Conservation (phyloP, 2,797 vertebrate species). For the Vireo griseus region DNA sequence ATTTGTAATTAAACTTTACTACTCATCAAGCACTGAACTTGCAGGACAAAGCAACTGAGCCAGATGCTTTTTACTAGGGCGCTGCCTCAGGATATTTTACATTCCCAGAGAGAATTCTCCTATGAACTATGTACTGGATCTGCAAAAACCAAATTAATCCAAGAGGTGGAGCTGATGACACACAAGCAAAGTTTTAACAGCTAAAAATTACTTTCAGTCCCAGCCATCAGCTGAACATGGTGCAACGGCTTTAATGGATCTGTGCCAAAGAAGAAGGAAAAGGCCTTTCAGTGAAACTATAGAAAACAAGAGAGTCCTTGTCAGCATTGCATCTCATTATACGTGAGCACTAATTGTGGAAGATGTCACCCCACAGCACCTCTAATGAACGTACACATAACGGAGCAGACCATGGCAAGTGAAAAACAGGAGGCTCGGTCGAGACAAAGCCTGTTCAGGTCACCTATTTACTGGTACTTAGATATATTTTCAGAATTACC, state of each 20-base stretch:
- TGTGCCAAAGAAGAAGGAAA: not conserved
- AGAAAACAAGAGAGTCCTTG: slow-evolving; percentile 39
- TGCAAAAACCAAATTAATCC: not conserved
- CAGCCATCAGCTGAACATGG: not conserved
- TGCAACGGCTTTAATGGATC: not conserved
- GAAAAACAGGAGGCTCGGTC: not conserved
- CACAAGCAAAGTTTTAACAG: not conserved
- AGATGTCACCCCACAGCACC: not conserved
- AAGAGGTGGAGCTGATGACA: slow-evolving; percentile 32
- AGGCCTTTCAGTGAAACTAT: not conserved
- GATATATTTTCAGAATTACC: not conserved
- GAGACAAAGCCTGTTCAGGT: not conserved
- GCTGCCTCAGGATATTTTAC: not conserved
- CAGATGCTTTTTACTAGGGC: not conserved
- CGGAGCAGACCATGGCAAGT: not conserved
- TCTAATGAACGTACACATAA: not conserved
- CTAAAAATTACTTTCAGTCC: not conserved
- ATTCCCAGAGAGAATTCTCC: not conserved
- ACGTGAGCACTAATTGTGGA: not conserved
- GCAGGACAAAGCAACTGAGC: not conserved
- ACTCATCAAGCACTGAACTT: not conserved
- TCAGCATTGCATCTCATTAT: slow-evolving; percentile 22
- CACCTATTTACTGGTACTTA: not conserved
- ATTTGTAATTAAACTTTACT: not conserved
- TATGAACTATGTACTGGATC: not conserved